phyloP scores from a whole-genome alignment of 2,113 vertebrate genomes.

The Papio anubis region DNA sequence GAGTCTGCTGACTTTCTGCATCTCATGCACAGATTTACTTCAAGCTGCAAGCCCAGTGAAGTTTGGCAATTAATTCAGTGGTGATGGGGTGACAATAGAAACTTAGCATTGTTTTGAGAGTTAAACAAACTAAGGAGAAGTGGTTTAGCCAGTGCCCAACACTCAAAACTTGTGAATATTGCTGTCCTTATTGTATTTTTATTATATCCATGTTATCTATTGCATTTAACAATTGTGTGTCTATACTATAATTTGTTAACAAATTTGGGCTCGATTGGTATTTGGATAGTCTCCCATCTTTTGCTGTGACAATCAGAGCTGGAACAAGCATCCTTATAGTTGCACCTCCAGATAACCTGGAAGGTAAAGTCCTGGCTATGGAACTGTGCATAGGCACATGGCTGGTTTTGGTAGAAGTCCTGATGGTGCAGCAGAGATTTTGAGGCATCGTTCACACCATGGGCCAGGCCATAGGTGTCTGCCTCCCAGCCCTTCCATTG shows the following conservation, averaged over 20 bases:
- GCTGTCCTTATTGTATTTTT: not conserved
- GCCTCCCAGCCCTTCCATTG: not conserved
- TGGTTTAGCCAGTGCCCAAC: not conserved
- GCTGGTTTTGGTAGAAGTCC: not conserved
- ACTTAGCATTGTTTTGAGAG: not conserved
- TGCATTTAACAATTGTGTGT: not conserved
- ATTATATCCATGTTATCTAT: not conserved
- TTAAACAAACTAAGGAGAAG: not conserved
- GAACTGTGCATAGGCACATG: not conserved
- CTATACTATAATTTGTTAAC: not conserved
- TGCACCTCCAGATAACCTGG: too few relatives aligned
- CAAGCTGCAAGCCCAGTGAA: not conserved
- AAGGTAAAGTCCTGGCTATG: not conserved
- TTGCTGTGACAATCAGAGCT: not conserved
- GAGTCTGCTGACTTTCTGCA: too few relatives aligned
- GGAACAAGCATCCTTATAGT: not conserved
- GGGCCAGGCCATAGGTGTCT: not conserved
- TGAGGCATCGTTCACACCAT: not conserved
- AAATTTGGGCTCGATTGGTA: not conserved
- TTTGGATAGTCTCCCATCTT: not conserved
- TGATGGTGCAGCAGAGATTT: not conserved
- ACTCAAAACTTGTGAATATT: not conserved
- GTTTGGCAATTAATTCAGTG: not conserved
- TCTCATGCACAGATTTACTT: not conserved
- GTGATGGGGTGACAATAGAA: not conserved